Percentiles rank a stretch among this genome's conserved stretches.
phyloP scores from a whole-genome alignment of 2,797 vertebrate genomes.

The Spinus olivaceus region DNA sequence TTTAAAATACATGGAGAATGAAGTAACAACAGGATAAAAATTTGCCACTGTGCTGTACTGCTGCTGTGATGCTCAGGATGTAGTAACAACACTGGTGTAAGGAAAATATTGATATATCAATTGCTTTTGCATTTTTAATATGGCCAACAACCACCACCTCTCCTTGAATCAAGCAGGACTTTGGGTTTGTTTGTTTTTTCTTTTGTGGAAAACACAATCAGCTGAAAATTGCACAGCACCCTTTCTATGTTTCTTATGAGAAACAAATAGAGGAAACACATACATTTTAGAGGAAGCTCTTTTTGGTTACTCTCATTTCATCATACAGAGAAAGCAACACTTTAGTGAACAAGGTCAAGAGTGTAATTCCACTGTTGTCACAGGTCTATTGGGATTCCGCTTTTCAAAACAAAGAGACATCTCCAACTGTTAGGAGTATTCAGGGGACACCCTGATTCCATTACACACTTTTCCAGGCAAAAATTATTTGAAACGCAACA shows the following conservation, averaged over 20 bases:
- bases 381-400: conserved; percentile 1
- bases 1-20: not conserved
- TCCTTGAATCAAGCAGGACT: not conserved
- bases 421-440: conserved; percentile 48
- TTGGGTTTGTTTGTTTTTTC: not conserved
- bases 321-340: conserved; percentile 47
- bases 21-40: not conserved
- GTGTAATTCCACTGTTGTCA: conserved; percentile 45
- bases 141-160: not conserved
- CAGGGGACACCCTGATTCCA: conserved; percentile 62
- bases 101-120: conserved; percentile 11
- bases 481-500: conserved; percentile 69
- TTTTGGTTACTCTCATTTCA: conserved; percentile 19
- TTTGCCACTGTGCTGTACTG: not conserved
- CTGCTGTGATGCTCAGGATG: not conserved
- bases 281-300: conserved; percentile 2
- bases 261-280: not conserved
- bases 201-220: not conserved
- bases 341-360: conserved; percentile 45
- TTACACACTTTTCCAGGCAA: conserved; percentile 62
- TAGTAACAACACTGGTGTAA: not conserved
- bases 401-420: conserved; percentile 54
- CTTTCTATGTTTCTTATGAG: conserved; percentile 5
- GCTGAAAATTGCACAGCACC: not conserved
- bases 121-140: conserved; percentile 33